Base-by-base conservation (phyloP, 1,140 invertebrate genomes). In the Trypoxylus dichotomus region DNA sequence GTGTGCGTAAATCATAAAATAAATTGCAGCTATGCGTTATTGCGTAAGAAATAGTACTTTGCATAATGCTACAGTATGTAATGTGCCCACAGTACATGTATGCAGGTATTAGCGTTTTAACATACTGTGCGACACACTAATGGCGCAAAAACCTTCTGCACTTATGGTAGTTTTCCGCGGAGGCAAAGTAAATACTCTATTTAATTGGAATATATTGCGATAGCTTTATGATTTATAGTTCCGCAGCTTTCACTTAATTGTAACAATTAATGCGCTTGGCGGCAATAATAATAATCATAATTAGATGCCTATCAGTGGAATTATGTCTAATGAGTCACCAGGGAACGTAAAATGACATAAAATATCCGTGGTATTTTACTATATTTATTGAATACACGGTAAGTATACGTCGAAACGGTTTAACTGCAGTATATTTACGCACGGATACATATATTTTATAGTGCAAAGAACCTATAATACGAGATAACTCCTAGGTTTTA, bases 1-100 rank as follows among this genome's bases (percentile, higher is more conserved):
- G 19, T 29, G 60, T 68, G 27, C 60, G 60, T 25, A 68, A 68
- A 68, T 68, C 60, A 68, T 68, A 68, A 27, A 68, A 68, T 68
- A 68, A 25, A 68, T 68, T 29, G 24, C 60, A 68, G 11, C 60
- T 24, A 68, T 68, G 60, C 27, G 24, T 29, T 68, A 29, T 68
- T 68, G 60, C 60, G 24, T 29, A 68, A 68, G 60, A 68, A 68
- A 68, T 68, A 5, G 27, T 24, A 68, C 8, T 68, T 68, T 68
- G 60, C 60, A 68, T 68, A 68, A 68, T 68, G 60, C 60, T 24
- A 68, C 3, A 24, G 5, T 6, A 27, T 27, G 7, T 27, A 68
- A 24, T 68, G 13, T 24, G 24, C 24, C 21, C 60, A 24, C 7
- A 68, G 11, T 24, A 63, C 21, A 24, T 27, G 19, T 68, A 29